Base-by-base conservation (phyloP, 2,113 vertebrate species). In the Condylura cristata region DNA sequence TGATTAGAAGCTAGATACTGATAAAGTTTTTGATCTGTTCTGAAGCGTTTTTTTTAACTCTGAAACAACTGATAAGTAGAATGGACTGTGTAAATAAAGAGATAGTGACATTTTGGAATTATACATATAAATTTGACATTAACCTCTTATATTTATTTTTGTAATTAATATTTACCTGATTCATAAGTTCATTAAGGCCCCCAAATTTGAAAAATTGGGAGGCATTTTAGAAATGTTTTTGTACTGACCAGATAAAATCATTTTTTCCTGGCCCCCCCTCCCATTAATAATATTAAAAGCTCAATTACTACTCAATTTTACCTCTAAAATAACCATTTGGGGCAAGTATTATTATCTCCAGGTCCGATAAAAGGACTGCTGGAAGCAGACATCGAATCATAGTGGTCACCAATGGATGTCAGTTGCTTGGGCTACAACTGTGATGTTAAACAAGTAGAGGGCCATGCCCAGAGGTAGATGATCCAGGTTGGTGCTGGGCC, bases 101-200 rank as follows among this genome's bases (percentile, higher is more conserved):
- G 63, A 83, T 78, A 48, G 0, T 39, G 22, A 20, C 75, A 39
- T 80, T 95, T 83, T 74, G 76, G 66, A 93, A 46, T 60, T 90
- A 53, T 22, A 58, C 10, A 28, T 80, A 16, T 90, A 58, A 80
- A 53, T 83, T 44, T 83, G 12, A 87, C 28, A 46, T 68, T 84
- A 63, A 46, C 80, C 76, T 74, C 61, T 89, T 60, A 80, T 81
- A 83, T 88, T 80, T 90, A 18, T 65, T 83, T 20, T 72, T 92
- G 32, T 41, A n/a, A 7, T 78, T 75, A 65, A n/a, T 89, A 41
- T 53, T 39, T 51, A 0, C 58, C 32, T 92, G 46, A 61, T 89
- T 90, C 39, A 41, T 68, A 68, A 48, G 34, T 44, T 93, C 5
- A 65, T 90, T 56, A 17, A 89, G 14, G 26, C 53, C 60, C 16